These are phyloP conservation scores for Montipora efflorescens DNA, from an alignment of 64 coral and sea anemone species.

Conservation along the genomic window DNA sequence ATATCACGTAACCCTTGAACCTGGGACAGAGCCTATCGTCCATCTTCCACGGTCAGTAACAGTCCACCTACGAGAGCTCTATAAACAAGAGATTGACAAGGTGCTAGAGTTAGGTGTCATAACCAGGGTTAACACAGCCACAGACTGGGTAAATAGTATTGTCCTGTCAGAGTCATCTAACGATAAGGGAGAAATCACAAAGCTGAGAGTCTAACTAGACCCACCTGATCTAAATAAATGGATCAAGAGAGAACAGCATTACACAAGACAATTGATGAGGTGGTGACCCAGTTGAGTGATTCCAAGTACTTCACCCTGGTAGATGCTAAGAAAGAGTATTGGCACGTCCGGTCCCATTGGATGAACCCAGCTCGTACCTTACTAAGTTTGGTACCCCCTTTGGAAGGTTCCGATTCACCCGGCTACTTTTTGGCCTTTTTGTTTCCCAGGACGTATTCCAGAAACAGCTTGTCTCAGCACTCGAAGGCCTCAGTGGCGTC, in stretches of 20 bases:
- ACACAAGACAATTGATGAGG: conserved; percentile 60
- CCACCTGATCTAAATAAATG: conserved; percentile 65
- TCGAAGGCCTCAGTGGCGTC: too few species aligned
- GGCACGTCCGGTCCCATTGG: too few species aligned
- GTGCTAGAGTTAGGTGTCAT: conserved; percentile 72
- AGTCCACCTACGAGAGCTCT: conserved; percentile 30
- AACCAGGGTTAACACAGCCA: conserved; percentile 36
- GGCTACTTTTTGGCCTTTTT: conserved; percentile 62
- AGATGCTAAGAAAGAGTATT: too few species aligned
- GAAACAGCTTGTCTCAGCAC: conserved; percentile 39
- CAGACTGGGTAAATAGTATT: not conserved
- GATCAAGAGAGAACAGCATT: conserved; percentile 3
- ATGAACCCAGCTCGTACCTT: conserved; percentile 16
- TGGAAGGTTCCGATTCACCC: conserved; percentile 34
- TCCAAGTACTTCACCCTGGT: conserved; percentile 54
- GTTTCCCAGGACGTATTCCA: conserved; percentile 71
- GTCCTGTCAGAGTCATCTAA: conserved; percentile 51
- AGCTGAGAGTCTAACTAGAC: conserved; percentile 57
- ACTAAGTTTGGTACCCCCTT: conserved; percentile 45
- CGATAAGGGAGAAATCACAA: conserved; percentile 47
- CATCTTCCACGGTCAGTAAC: conserved; percentile 39
- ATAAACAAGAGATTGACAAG: conserved; percentile 53
- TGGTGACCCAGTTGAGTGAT: conserved; percentile 41
- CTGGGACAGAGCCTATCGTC: conserved; percentile 45
- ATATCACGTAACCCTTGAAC: conserved; percentile 61